Evolutionary conservation across 2,113 vertebrate genomes (phyloP).

Genomic region (Cynoglossus semilaevis): DNA sequence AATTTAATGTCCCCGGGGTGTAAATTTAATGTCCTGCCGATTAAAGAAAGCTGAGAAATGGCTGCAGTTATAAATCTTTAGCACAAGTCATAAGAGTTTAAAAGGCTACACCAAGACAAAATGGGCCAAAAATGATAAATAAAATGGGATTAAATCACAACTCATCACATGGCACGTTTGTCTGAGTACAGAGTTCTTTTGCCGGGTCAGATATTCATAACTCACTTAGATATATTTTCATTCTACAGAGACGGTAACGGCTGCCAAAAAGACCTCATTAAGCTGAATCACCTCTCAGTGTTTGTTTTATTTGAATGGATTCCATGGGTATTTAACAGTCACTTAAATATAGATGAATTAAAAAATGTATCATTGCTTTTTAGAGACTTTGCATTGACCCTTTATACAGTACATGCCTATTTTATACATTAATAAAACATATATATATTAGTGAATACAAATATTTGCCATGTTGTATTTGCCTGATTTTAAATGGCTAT

Average conservation of each 20-base stretch:
- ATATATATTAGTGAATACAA: no score
- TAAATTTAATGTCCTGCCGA: slow-evolving; percentile 45
- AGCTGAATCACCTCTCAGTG: neutral
- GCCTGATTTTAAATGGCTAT: no score
- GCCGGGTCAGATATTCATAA: neutral
- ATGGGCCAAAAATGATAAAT: neutral
- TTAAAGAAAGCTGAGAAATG: slow-evolving; percentile 34
- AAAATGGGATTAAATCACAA: slow-evolving; percentile 2
- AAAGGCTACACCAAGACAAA: neutral
- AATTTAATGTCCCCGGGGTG: slow-evolving; percentile 43
- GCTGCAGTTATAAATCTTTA: slow-evolving; percentile 28
- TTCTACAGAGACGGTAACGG: no score
- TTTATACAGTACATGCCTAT: no score
- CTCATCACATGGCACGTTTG: neutral
- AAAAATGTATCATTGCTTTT: no score
- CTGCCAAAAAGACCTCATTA: neutral
- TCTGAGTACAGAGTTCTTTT: neutral
- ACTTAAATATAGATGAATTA: no score
- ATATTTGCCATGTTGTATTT: no score
- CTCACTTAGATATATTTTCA: neutral
- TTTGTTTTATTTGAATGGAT: no score
- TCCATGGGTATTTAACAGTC: no score
- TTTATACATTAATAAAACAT: no score
- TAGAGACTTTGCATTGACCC: no score
- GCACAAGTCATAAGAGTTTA: slow-evolving; percentile 32